phyloP scores from a whole-genome alignment of 2,888 invertebrate genomes.

The Auanema freiburgensis region DNA sequence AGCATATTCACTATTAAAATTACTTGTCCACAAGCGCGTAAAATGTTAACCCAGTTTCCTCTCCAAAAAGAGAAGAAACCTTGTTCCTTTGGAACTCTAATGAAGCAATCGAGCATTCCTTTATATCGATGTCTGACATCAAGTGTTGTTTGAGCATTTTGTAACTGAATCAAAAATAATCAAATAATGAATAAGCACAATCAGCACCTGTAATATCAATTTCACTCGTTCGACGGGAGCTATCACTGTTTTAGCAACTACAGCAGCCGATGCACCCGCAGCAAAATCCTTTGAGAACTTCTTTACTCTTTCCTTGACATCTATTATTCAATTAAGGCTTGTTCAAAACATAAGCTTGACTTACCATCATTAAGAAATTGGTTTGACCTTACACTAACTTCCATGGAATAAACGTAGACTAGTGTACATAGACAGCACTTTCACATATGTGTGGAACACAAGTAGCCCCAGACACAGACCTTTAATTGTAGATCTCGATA shows the following conservation, averaged over 20 bases:
- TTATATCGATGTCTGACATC: constrained; percentile 81
- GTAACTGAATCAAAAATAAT: constrained; percentile 66
- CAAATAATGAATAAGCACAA: background rate
- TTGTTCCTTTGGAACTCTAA: constrained; percentile 60
- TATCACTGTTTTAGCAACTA: constrained; percentile 88
- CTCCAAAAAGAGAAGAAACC: constrained; percentile 68
- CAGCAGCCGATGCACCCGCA: constrained; percentile 84
- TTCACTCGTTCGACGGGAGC: constrained; percentile 95
- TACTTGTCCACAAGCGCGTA: constrained; percentile 65
- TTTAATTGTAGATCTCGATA: no score
- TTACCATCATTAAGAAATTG: no score
- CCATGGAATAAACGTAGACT: no score
- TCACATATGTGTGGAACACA: no score
- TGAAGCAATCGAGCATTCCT: constrained; percentile 71
- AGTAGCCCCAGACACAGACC: no score
- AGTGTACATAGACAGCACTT: no score
- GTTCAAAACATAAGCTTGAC: no score
- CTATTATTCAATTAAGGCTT: no score
- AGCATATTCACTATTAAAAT: background rate
- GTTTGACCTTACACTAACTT: no score
- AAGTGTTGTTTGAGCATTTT: constrained; percentile 82
- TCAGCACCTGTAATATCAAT: constrained; percentile 80
- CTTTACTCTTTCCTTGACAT: no score
- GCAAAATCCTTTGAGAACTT: constrained; percentile 58
- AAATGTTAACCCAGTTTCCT: constrained; percentile 69